phyloP scores from a whole-genome alignment of 2,797 vertebrate species.

The Euphonia xanthogaster region DNA sequence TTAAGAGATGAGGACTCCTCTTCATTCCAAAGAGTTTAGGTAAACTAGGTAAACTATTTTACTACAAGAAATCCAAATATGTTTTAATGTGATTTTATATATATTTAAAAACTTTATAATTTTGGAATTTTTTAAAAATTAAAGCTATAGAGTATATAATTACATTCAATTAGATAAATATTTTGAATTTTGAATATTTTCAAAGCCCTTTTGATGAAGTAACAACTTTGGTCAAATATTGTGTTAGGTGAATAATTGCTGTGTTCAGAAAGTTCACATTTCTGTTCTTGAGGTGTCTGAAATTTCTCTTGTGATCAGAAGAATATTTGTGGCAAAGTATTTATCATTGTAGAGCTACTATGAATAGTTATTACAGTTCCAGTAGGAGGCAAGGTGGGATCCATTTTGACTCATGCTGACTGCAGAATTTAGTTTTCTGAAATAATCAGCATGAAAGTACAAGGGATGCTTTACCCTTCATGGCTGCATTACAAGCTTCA shows the following conservation, averaged over 20 bases:
- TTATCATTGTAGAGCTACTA: neutral
- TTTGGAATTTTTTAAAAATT: neutral
- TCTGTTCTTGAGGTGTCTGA: neutral
- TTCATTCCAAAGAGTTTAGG: neutral
- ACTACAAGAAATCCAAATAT: neutral
- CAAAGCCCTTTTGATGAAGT: neutral
- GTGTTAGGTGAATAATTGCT: neutral
- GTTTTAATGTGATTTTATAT: neutral
- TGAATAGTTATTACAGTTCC: neutral
- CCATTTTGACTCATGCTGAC: neutral
- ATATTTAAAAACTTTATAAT: accelerated
- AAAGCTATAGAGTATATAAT: neutral
- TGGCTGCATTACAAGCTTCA: neutral
- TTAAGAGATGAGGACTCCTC: neutral
- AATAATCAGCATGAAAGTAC: neutral
- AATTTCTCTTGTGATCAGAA: neutral
- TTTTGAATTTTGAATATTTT: neutral
- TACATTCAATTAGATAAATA: neutral
- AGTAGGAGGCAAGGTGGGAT: neutral
- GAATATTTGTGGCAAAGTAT: neutral
- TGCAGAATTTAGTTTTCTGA: neutral
- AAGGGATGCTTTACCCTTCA: neutral
- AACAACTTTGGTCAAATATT: neutral
- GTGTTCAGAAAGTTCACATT: neutral
- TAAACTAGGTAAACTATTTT: neutral